phyloP scores from a whole-genome alignment of 1,140 invertebrate species.

The Orchesella cincta region DNA sequence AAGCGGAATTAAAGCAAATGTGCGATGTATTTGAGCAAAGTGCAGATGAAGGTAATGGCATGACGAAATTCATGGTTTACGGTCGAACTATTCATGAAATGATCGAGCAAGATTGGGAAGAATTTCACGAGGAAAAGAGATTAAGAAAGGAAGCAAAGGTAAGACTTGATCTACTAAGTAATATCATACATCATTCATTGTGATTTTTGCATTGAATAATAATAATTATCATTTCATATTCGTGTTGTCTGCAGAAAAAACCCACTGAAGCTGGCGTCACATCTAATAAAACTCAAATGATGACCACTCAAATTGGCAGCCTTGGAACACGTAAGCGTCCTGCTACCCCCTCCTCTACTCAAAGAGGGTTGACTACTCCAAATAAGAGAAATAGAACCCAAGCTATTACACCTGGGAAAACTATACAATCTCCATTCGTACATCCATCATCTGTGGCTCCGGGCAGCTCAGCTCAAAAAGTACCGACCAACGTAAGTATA shows the following conservation, averaged over 20 bases:
- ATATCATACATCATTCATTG: too few relatives aligned
- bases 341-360: background rate
- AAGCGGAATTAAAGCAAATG: slow-evolving; percentile 32
- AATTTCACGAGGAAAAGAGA: slow-evolving; percentile 33
- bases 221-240: too few relatives aligned
- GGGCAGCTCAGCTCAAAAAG: background rate
- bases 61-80: slow-evolving; percentile 30
- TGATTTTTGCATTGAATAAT: background rate
- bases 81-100: slow-evolving; percentile 25
- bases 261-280: background rate
- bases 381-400: background rate
- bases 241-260: slow-evolving; percentile 3
- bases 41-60: slow-evolving; percentile 8
- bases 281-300: background rate
- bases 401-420: slow-evolving; percentile 14
- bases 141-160: slow-evolving; percentile 38
- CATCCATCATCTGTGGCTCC: background rate
- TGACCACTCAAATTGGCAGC: slow-evolving; percentile 1
- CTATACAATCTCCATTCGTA: background rate
- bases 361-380: background rate
- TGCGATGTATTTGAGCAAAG: slow-evolving; percentile 9
- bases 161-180: too few relatives aligned
- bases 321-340: background rate
- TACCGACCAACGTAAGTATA: background rate
- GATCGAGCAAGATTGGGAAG: slow-evolving; percentile 34